Evolutionary conservation across 2,797 vertebrate species (phyloP), one percentile per base, ranked within the genome.

Genomic region (Sebastes glaucus): DNA sequence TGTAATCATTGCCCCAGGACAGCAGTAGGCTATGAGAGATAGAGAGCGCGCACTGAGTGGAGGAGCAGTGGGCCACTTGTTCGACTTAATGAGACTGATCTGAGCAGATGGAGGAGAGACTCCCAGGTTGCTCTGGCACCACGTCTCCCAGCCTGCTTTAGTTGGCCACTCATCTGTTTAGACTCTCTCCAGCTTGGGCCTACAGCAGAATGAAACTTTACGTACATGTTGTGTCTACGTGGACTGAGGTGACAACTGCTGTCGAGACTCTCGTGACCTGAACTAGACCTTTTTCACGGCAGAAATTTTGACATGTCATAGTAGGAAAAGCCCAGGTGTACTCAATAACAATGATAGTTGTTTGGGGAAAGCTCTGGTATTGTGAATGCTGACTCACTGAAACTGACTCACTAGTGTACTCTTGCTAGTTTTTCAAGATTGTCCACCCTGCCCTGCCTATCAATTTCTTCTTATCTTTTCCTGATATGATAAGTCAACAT

Each of bases 21-120:
- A 70, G 53, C 65, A 80, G 84, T 80, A 46, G 69, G 56, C 77
- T 85, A 56, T 59, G 76, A 85, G 82, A 82, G 81, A 84, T 61
- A 78, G 72, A 72, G 76, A 60, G 84, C 53, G 77, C 9, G 25
- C 6, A 35, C 60, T 59, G 87, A 90, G 87, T 83, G 80, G 82
- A 76, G 81, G 85, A 88, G 88, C 87, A 81, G 68, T 74, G 83
- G 88, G 87, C 85, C 56, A 67, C 90, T 84, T 89, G 92, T 93
- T 93, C 57, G 69, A 87, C 88, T 92, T 94, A 93, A 94, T 93
- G 89, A 92, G 91, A 91, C 84, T 90, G 87, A 92, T 92, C 89
- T 89, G 84, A 94, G 87, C 91, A 94, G 90, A 93, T 92, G 92
- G 92, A 90, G 86, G 72, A 78, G 76, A 81, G 67, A 82, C 74